Evolutionary conservation across 2,113 vertebrate species (phyloP), one percentile per base, ranked within the genome.

Genomic region (Drymodes brunneopygia): DNA sequence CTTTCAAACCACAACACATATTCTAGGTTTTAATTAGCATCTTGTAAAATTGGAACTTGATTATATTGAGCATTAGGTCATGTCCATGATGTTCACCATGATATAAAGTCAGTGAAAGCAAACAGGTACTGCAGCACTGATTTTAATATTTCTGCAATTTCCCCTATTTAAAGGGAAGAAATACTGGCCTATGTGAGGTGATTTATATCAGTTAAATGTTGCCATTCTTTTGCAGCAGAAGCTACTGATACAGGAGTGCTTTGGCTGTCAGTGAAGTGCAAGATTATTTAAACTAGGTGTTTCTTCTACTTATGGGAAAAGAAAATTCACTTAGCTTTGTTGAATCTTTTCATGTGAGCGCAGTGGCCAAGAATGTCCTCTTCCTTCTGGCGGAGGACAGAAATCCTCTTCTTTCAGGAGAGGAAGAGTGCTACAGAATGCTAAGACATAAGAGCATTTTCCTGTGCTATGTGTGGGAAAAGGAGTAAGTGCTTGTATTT

Each of bases 301-400:
- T 81, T 87, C 47, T 74, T 72, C n/a, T 56, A 42, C 15, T 80
- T 65, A 22, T 0, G 2, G 21, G n/a, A 75, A 65, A 54, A 89
- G 10, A 67, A n/a, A 53, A 66, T 62, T 66, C 54, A 5, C 29
- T 81, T 86, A 31, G 40, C 33, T 77, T 80, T 69, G n/a, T 80
- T 65, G 45, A 69, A 72, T n/a, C 36, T 45, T 10, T 47, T 62
- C 1, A 1, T 42, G 14, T 33, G 3, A 42, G n/a, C 0, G 0
- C 29, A 36, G 10, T 50, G n/a, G 21, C 21, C 42, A 61, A 40
- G 88, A 88, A 50, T 35, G 42, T 38, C 18, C 22, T 36, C 18
- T 51, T 86, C 9, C 36, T 67, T 67, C 53, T 33, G 62, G 18
- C 7, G 2, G 33, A 86, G 18, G n/a, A 42, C 53, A 44, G 27